phyloP scores from a whole-genome alignment of 1,140 invertebrate species.

The Pseudomyrmex gracilis region DNA sequence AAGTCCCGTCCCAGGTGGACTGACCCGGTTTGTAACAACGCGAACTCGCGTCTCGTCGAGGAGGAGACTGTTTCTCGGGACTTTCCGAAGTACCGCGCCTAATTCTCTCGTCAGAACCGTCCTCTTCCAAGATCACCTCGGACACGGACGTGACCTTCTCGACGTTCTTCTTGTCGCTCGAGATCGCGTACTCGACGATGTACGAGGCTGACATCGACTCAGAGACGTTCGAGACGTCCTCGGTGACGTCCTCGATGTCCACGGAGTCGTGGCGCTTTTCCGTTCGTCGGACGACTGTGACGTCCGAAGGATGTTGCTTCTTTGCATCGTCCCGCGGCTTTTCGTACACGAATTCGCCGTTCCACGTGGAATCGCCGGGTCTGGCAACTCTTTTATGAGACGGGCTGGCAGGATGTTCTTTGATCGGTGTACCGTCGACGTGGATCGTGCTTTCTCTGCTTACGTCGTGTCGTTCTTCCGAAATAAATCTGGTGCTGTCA shows the following conservation, averaged over 20 bases:
- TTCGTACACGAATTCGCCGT: slow-evolving; percentile 68
- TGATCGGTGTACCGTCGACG: background rate
- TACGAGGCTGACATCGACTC: slow-evolving; percentile 63
- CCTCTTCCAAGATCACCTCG: slow-evolving; percentile 66
- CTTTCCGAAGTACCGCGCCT: background rate
- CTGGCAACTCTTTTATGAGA: background rate
- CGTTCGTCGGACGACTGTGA: slow-evolving; percentile 62
- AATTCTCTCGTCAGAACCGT: slow-evolving; percentile 6
- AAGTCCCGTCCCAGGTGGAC: slow-evolving; percentile 78
- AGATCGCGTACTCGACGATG: slow-evolving; percentile 65
- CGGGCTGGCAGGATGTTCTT: background rate
- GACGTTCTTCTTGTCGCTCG: slow-evolving; percentile 63
- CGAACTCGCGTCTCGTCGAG: background rate
- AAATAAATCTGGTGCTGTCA: slow-evolving; percentile 64
- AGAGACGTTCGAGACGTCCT: slow-evolving; percentile 55
- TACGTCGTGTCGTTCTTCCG: slow-evolving; percentile 61
- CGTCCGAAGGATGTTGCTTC: slow-evolving; percentile 17
- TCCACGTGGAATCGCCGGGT: slow-evolving; percentile 73
- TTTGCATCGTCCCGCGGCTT: slow-evolving; percentile 35
- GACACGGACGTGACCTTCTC: slow-evolving; percentile 70
- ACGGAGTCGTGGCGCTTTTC: slow-evolving; percentile 65
- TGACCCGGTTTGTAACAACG: slow-evolving; percentile 73
- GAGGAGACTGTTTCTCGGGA: background rate
- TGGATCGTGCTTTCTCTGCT: slow-evolving; percentile 42
- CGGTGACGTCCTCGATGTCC: slow-evolving; percentile 69